Base-by-base conservation (phyloP, 2,113 vertebrate species). In the Athene cunicularia region DNA sequence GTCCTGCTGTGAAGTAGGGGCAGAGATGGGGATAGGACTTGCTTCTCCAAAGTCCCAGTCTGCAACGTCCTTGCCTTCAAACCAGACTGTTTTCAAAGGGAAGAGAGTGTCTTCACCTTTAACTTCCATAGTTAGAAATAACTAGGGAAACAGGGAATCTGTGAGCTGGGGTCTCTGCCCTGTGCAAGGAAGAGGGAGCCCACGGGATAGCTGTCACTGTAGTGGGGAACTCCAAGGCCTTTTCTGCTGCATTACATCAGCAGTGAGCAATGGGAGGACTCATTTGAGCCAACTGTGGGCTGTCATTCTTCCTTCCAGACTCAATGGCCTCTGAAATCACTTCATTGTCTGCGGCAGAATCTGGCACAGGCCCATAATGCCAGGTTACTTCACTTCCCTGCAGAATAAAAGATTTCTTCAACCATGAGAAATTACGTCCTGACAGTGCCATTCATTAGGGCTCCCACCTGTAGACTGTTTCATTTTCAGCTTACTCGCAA, bases 331-430 rank as follows among this genome's bases (percentile, higher is more conserved):
- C 90, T 94, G 89, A 97, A 97, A 97, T 95, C 71, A 76, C 77
- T 39, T 90, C 74, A 95, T 90, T 97, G 95, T 95, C 93, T 93
- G 87, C 6, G 5, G 53, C 0, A 1, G 84, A 95, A 96, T 95
- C 94, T 97, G 96, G 93, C 95, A 62, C 84, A 91, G 93, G 84
- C 80, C 81, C 87, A 95, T 66, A 90, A 96, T 47, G 66, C 84
- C 96, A 97, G 95, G 95, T 97, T 97, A 95, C 94, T 95, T 95
- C 94, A 90, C 91, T 97, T 96, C 86, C 93, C 91, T 55, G 85
- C 53, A 76, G 91, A 96, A 96, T 89, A 97, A 95, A 97, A 95
- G 97, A 94, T 95, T 96, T 93, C 87, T 97, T 96, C 94, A 97
- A 90, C 91, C 77, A 86, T 83, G 84, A 96, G 84, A 93, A 97